Evolutionary conservation across 1,140 invertebrate species (phyloP), one percentile per base, ranked within the genome.

Genomic region (Adoxophyes honmai): DNA sequence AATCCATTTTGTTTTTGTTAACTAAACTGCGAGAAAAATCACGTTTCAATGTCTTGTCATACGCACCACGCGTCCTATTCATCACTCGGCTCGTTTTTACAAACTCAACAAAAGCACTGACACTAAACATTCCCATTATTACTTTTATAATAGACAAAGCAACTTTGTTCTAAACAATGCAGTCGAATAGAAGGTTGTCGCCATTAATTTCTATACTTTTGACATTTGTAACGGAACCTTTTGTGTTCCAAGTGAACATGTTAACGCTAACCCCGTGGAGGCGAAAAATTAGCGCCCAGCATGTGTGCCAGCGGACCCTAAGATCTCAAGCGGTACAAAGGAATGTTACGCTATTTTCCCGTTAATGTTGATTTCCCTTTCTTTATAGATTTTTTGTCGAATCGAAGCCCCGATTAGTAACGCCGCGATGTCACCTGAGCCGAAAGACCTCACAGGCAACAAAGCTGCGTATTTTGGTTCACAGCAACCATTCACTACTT

Each of bases 71-170:
- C 75, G 78, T 63, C 67, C 75, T 69, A 80, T 82, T 81, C 75
- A 79, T 66, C 60, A 58, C 63, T 56, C 21, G 21, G 21, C 21
- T 28, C 57, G 44, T 75, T 74, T 81, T 74, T 62, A 59, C 70
- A 72, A 78, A 70, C 57, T 53, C 36, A 64, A 88, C 82, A 86
- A 88, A 82, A 79, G 82, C 65, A 64, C 52, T 82, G 85, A 86
- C 70, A 73, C 73, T 88, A 86, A 86, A 88, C 85, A 88, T 74
- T 73, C 70, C 75, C 73, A 88, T 88, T 88, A 86, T 88, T 73
- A 71, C 69, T 63, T 74, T 55, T 69, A 70, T 76, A 83, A 78
- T 80, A 86, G 83, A 88, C 81, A 86, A 88, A 81, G 78, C 59
- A 70, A 76, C 74, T 73, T 72, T 75, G 69, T 78, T 70, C 70